These are phyloP conservation scores for Leucoma salicis DNA, from an alignment of 2,888 invertebrate species.

Conservation along the genomic window DNA sequence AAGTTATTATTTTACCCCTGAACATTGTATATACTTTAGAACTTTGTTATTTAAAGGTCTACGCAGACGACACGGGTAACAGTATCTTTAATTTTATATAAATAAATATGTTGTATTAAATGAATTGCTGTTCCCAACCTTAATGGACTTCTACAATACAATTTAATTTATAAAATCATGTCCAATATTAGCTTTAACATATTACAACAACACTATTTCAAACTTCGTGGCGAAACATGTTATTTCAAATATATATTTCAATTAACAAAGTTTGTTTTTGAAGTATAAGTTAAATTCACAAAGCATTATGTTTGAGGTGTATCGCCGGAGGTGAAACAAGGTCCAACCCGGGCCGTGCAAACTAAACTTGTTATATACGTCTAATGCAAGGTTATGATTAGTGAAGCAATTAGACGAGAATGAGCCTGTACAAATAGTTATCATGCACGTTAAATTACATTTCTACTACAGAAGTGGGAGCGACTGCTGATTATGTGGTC, in stretches of 20 bases:
- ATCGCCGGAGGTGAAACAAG: constrained; percentile 49
- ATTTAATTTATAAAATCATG: too few relatives aligned
- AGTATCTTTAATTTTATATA: too few relatives aligned
- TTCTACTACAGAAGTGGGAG: too few relatives aligned
- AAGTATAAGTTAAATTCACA: constrained; percentile 69
- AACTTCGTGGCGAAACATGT: constrained; percentile 43
- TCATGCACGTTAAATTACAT: constrained; percentile 6
- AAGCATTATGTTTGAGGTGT: constrained; percentile 61
- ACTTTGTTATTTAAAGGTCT: too few relatives aligned
- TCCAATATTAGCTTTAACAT: constrained; percentile 1
- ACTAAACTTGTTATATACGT: constrained; percentile 49
- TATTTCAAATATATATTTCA: constrained; percentile 73
- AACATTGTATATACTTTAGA: too few relatives aligned
- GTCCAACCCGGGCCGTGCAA: constrained; percentile 31
- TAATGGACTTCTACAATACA: neutral
- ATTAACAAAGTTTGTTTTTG: constrained; percentile 70
- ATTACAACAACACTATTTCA: constrained; percentile 28
- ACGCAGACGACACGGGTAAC: too few relatives aligned
- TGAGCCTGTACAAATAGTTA: constrained; percentile 37
- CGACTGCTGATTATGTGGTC: too few relatives aligned
- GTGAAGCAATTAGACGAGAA: constrained; percentile 39
- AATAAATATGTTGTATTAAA: too few relatives aligned
- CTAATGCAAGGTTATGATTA: constrained; percentile 44
- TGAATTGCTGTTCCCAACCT: too few relatives aligned
- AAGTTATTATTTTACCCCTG: too few relatives aligned